Conservation (phyloP, 2,113 vertebrate species). For the Ictalurus furcatus region DNA sequence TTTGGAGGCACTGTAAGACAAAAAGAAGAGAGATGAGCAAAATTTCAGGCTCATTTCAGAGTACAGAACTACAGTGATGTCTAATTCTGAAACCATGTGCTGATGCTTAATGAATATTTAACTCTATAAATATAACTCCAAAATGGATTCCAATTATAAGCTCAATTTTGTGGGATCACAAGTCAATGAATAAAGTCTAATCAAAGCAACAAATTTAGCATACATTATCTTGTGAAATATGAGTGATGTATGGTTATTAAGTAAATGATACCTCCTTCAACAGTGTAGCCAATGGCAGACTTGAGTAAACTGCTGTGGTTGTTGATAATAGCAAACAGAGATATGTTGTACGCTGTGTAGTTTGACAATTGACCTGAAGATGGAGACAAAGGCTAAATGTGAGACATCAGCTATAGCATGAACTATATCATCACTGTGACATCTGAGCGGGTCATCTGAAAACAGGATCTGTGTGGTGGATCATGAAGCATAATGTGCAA, state of each 20-base stretch:
- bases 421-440: not conserved
- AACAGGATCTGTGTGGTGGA: not conserved
- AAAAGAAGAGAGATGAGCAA: not conserved
- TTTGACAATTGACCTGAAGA: conserved; percentile 66
- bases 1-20: conserved; percentile 58
- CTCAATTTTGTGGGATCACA: not conserved
- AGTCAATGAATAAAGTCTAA: not conserved
- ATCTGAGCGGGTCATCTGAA: not conserved
- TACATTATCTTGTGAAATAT: not conserved
- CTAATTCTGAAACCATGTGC: not conserved
- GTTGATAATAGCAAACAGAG: conserved; percentile 59
- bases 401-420: not conserved
- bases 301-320: conserved; percentile 44
- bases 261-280: conserved; percentile 61
- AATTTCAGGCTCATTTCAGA: not conserved
- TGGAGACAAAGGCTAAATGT: conserved; percentile 61
- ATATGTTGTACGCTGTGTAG: conserved; percentile 66
- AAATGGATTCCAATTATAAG: not conserved
- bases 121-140: not conserved
- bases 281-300: conserved; percentile 57
- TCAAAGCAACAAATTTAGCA: not conserved
- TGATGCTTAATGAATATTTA: not conserved
- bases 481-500: not conserved
- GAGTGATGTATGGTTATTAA: not conserved
- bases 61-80: not conserved